Conservation (phyloP, 2,888 invertebrate species). For the Amphipyra tragopoginis region DNA sequence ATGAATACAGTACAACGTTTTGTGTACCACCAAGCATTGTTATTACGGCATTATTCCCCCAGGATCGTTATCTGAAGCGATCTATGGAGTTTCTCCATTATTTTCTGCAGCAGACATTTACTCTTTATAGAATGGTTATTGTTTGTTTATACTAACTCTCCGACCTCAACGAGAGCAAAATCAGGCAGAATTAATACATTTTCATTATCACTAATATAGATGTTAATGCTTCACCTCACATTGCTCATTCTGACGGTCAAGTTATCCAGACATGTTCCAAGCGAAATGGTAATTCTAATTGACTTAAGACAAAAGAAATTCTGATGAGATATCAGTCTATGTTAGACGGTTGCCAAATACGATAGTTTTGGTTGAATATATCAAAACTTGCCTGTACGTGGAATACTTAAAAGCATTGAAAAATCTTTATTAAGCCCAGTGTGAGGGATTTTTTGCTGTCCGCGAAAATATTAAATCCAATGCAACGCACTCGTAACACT, state of each 20-base stretch:
- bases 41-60: neutral
- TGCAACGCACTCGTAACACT: too few species aligned
- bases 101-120: constrained; percentile 4
- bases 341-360: constrained; percentile 40
- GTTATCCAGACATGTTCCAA: constrained; percentile 36
- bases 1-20: neutral
- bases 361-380: constrained; percentile 41
- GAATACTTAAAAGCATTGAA: constrained; percentile 23
- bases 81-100: neutral
- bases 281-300: constrained; percentile 56
- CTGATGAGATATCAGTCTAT: constrained; percentile 36
- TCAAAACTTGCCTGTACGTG: constrained; percentile 27
- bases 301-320: constrained; percentile 46
- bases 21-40: neutral
- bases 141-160: constrained; percentile 26
- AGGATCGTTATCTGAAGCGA: neutral
- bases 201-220: constrained; percentile 15
- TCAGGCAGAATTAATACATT: constrained; percentile 22
- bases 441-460: too few species aligned
- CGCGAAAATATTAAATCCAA: too few species aligned
- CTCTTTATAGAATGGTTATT: constrained; percentile 13
- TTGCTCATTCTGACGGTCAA: constrained; percentile 40
- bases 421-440: neutral
- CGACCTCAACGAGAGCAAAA: constrained; percentile 19
- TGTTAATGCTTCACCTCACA: constrained; percentile 27